These are phyloP conservation scores for Chymomyza fuscimana DNA, from an alignment of 2,888 invertebrate genomes.

Conservation along the genomic window DNA sequence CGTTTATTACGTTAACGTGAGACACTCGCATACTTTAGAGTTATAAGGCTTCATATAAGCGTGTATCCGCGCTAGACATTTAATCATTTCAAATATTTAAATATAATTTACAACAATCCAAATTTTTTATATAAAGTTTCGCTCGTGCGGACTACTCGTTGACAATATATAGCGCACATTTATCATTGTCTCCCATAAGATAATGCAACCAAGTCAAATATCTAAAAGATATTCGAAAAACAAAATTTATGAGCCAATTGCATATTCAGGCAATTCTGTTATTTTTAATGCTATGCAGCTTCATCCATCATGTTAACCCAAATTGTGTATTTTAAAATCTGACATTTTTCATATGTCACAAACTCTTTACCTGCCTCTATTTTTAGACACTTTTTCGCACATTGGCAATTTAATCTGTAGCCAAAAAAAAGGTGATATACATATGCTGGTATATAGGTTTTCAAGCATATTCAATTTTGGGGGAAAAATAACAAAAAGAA, in stretches of 20 bases:
- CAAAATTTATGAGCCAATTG: not conserved
- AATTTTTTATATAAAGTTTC: too few species aligned
- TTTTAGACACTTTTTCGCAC: slow-evolving; percentile 13
- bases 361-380: slow-evolving; percentile 16
- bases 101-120: too few species aligned
- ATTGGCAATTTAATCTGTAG: slow-evolving; percentile 21
- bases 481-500: not conserved
- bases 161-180: not conserved
- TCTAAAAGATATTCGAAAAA: not conserved
- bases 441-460: not conserved
- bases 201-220: not conserved
- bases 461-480: not conserved
- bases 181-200: not conserved
- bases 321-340: slow-evolving; percentile 13
- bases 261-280: not conserved
- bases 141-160: not conserved
- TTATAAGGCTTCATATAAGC: too few species aligned
- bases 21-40: too few species aligned
- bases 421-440: not conserved
- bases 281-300: not conserved
- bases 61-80: too few species aligned
- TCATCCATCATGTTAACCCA: not conserved
- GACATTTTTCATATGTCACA: slow-evolving; percentile 18
- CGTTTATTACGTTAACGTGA: too few species aligned
- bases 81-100: too few species aligned